Base-by-base conservation (phyloP, 2,797 vertebrate genomes). In the Channa striata region DNA sequence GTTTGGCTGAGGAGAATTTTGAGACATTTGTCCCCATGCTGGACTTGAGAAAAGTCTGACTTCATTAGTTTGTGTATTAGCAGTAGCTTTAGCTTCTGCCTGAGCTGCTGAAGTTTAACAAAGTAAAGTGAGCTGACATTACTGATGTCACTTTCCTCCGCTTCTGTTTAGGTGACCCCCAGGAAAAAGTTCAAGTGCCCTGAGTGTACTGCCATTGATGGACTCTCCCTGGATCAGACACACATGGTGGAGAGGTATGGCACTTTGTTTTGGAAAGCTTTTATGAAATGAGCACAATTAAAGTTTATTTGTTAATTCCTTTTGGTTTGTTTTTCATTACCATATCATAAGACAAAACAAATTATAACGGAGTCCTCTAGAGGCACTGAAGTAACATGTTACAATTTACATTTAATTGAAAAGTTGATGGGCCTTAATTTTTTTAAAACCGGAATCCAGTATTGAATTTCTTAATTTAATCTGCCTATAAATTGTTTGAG, bases 101-200 rank as follows among this genome's bases (percentile, higher is more conserved):
- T 59, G 49, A 3, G 23, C 68, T 46, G 52, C 56, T 54, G 59
- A 46, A 10, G 20, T 72, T 70, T 65, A 61, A 81, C 33, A 50
- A 79, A 80, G 69, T 51, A 11, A 72, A 67, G 46, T 57, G 37
- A 72, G 21, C 64, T 48, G 58, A 77, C 60, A 1, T 77, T 49
- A 33, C 14, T 59, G 30, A n/a, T 73, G 71, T 80, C 68, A 79
- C 53, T 91, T 83, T 84, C 76, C 23, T 93, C 91, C 81, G 46
- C 43, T 77, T 82, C 77, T 78, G 61, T 89, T 77, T 89, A 99
- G 98, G 98, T 99, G 89, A 99, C 98, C 72, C 98, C 98, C 8
- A 94, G 98, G 36, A 99, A 99, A 90, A 99, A 99, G 93, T 99
- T 99, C 93, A 99, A 99, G 91, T 99, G 97, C 89, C 97, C 98